Evolutionary conservation across 2,797 vertebrate species (phyloP).

Genomic region (Hypotaenidia philippensis): DNA sequence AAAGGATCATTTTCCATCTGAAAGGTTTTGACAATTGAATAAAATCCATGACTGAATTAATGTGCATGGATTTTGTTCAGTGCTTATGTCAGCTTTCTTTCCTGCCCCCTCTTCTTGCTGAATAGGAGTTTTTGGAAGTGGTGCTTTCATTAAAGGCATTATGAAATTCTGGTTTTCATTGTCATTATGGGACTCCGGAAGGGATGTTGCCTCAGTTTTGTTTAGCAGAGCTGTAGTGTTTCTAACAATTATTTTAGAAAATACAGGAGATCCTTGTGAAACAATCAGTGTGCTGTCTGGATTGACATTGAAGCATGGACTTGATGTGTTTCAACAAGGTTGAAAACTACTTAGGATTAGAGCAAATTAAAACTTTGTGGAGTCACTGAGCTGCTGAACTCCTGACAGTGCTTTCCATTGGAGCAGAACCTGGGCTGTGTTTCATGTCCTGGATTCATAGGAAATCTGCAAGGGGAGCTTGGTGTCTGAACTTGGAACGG

Average conservation of each 20-base stretch:
- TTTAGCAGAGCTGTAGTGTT: background rate
- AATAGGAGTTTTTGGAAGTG: background rate
- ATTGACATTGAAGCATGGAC: background rate
- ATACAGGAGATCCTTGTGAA: background rate
- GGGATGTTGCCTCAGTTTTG: background rate
- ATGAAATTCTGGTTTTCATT: background rate
- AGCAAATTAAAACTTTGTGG: background rate
- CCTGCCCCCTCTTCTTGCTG: background rate
- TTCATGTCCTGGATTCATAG: background rate
- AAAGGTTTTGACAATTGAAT: constrained; percentile 41
- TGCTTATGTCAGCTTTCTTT: background rate
- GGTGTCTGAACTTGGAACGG: background rate
- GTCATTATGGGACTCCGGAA: background rate
- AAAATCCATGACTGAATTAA: constrained; percentile 27
- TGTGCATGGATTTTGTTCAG: background rate
- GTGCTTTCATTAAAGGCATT: background rate
- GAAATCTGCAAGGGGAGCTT: background rate
- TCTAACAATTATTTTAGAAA: background rate
- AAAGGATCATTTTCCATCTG: constrained; percentile 18
- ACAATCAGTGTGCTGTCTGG: background rate
- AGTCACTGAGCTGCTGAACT: background rate
- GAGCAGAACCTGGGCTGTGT: background rate
- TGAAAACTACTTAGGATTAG: background rate
- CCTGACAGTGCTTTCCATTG: fast-evolving
- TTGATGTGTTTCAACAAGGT: background rate